Evolutionary conservation across 2,888 invertebrate species (phyloP).

Genomic region (Mimas tiliae): DNA sequence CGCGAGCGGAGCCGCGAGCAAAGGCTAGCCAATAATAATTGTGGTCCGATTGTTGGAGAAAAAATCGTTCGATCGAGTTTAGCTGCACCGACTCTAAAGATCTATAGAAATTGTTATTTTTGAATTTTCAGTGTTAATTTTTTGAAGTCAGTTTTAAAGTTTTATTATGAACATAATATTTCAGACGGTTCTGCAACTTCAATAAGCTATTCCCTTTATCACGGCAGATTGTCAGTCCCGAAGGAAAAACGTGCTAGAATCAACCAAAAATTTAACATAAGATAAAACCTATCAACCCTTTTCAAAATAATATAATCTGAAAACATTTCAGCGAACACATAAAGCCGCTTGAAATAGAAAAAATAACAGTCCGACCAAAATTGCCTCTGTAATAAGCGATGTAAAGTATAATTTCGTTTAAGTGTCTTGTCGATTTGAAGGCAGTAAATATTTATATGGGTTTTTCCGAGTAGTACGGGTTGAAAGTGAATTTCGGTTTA

Average conservation of each 20-base stretch:
- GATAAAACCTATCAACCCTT: slow-evolving; percentile 18
- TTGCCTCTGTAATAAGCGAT: slow-evolving; percentile 28
- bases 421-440: slow-evolving; percentile 40
- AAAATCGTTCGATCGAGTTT: no score
- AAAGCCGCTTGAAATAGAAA: neutral
- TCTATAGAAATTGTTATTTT: no score
- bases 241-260: neutral
- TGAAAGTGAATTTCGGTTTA: slow-evolving; percentile 43
- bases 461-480: slow-evolving; percentile 45
- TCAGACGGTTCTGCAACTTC: no score
- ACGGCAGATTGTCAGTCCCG: neutral
- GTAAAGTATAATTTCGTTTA: slow-evolving; percentile 58
- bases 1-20: no score
- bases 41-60: no score
- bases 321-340: neutral
- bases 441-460: slow-evolving; percentile 64
- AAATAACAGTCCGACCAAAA: slow-evolving; percentile 4
- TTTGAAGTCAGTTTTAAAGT: no score
- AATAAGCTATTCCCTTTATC: neutral
- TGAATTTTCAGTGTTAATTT: no score
- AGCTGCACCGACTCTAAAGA: no score
- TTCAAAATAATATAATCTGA: slow-evolving; percentile 15
- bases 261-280: slow-evolving; percentile 5
- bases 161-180: no score
- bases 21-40: no score